Evolutionary conservation across 2,797 vertebrate species (phyloP).

Genomic region (Pristis pectinata): DNA sequence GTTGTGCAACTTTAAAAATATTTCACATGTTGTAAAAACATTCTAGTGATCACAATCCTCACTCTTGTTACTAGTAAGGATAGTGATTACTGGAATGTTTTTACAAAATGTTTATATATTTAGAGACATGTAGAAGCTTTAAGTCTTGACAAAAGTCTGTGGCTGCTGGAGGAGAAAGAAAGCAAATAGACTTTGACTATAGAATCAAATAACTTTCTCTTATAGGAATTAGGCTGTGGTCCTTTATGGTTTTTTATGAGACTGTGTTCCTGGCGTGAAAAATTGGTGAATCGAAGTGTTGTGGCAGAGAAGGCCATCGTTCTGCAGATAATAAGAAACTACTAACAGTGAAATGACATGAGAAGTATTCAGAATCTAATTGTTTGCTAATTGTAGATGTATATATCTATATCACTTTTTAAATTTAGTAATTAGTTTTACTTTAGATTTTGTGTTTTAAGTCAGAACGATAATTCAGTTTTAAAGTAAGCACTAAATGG

Average conservation of each 20-base stretch:
- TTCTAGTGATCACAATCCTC: too few species aligned
- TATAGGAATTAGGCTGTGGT: not conserved
- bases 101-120: not conserved
- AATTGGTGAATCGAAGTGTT: too few species aligned
- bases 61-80: not conserved
- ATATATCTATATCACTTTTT: slow-evolving; percentile 47
- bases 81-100: not conserved
- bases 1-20: too few species aligned
- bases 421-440: slow-evolving; percentile 34
- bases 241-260: not conserved
- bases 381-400: slow-evolving; percentile 45
- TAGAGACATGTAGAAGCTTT: not conserved
- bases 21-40: too few species aligned
- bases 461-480: slow-evolving; percentile 35
- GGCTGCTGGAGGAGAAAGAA: not conserved
- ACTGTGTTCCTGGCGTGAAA: not conserved
- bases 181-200: not conserved
- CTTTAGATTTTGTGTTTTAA: slow-evolving; percentile 43
- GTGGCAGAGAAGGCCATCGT: not conserved
- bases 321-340: not conserved
- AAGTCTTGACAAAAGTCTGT: not conserved
- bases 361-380: slow-evolving; percentile 40
- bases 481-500: not conserved
- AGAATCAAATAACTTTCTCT: not conserved
- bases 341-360: not conserved